Percentiles rank a stretch among this genome's conserved stretches.
These are phyloP conservation scores for Pterocles gutturalis DNA, from an alignment of 2,113 vertebrate species.

Conservation along the genomic window DNA sequence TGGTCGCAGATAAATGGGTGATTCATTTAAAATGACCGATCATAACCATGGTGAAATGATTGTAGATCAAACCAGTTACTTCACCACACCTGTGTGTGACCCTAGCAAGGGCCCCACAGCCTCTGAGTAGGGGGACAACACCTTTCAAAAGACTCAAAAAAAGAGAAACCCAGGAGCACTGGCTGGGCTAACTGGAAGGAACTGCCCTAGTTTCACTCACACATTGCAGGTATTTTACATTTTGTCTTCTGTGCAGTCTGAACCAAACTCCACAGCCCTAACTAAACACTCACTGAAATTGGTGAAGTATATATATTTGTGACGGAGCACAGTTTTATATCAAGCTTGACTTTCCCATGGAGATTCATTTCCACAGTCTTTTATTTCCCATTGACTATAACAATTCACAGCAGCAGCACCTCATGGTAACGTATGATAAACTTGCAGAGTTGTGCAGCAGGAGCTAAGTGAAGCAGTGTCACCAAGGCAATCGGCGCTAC, in stretches of 20 bases:
- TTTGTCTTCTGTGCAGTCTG: neutral
- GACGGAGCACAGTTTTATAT: neutral
- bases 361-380: neutral
- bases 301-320: neutral
- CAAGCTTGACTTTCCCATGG: neutral
- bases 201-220: neutral
- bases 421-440: fast-evolving
- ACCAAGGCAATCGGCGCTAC: neutral
- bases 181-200: neutral
- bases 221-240: neutral
- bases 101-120: neutral
- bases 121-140: fast-evolving
- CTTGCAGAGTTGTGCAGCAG: neutral
- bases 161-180: neutral
- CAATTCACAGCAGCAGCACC: neutral
- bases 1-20: neutral
- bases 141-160: neutral
- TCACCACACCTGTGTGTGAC: neutral
- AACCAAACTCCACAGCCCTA: neutral
- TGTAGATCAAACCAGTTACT: neutral
- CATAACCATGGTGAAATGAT: neutral
- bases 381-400: neutral
- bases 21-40: neutral
- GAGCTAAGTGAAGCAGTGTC: neutral
- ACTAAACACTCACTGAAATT: neutral